Conservation (phyloP, 2,888 invertebrate species). For the Palloptera scutellata region DNA sequence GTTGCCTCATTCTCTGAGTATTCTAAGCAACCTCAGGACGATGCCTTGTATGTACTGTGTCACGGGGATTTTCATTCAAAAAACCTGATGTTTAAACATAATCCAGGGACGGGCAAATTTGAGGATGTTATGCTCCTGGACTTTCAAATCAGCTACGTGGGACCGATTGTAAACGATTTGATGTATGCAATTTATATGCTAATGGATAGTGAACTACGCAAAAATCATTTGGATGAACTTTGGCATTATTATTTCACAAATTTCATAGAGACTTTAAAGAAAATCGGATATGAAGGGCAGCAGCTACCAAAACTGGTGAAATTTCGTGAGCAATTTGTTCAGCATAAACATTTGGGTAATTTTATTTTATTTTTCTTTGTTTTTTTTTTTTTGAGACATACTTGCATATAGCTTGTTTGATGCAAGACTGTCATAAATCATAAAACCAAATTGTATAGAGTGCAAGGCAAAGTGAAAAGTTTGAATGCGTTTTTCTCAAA, state of each 20-base stretch:
- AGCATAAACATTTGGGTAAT: conserved; percentile 42
- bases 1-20: conserved; percentile 21
- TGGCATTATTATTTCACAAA: conserved; percentile 46
- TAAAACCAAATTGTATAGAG: not conserved
- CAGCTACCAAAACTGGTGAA: conserved; percentile 40
- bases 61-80: conserved; percentile 52
- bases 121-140: conserved; percentile 49
- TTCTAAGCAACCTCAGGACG: conserved; percentile 32
- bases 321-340: conserved; percentile 40
- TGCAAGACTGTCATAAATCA: too few relatives aligned
- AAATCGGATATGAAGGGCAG: conserved; percentile 43
- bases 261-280: conserved; percentile 43
- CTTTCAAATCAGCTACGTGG: conserved; percentile 48
- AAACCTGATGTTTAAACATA: conserved; percentile 50
- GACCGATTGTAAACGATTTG: conserved; percentile 47
- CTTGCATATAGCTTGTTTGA: too few relatives aligned
- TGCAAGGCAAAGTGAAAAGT: not conserved
- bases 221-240: conserved; percentile 40
- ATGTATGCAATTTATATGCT: conserved; percentile 46
- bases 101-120: conserved; percentile 8
- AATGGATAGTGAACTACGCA: conserved; percentile 39
- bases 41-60: conserved; percentile 45
- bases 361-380: too few relatives aligned
- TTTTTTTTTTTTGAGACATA: too few relatives aligned
- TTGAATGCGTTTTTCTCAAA: too few relatives aligned